These are phyloP conservation scores for Megalurothrips usitatus DNA, from an alignment of 2,888 invertebrate genomes.

Conservation along the genomic window DNA sequence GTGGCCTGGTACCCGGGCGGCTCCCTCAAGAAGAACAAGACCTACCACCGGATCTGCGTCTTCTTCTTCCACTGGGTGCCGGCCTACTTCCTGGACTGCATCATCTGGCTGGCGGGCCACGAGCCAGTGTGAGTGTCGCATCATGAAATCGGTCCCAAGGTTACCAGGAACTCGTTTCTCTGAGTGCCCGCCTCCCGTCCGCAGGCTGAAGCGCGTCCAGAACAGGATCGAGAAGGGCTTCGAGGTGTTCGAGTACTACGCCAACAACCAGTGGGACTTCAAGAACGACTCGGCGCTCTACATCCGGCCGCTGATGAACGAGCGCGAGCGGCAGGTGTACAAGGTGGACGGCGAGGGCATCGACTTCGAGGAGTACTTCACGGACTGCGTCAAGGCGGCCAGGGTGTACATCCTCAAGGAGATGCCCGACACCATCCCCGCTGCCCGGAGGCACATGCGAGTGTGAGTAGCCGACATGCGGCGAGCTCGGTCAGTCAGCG, in stretches of 20 bases:
- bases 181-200: neutral
- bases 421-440: slow-evolving; percentile 70
- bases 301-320: slow-evolving; percentile 58
- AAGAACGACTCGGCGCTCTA: slow-evolving; percentile 61
- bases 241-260: slow-evolving; percentile 86
- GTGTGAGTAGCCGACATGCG: slow-evolving; percentile 54
- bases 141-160: neutral
- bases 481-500: too few species aligned
- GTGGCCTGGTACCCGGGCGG: slow-evolving; percentile 84
- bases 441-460: slow-evolving; percentile 72
- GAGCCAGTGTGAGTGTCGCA: slow-evolving; percentile 72
- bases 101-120: slow-evolving; percentile 74
- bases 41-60: slow-evolving; percentile 75
- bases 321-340: slow-evolving; percentile 60
- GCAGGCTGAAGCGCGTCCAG: slow-evolving; percentile 75
- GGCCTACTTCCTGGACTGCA: slow-evolving; percentile 75
- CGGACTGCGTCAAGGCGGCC: slow-evolving; percentile 74
- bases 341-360: slow-evolving; percentile 66
- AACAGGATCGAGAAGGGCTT: slow-evolving; percentile 79
- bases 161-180: neutral
- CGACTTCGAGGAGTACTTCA: slow-evolving; percentile 75
- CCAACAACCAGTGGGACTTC: slow-evolving; percentile 88
- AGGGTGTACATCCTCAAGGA: slow-evolving; percentile 79
- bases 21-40: slow-evolving; percentile 73
- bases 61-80: slow-evolving; percentile 87